Percentiles rank a stretch among this genome's conserved stretches.
phyloP scores from a whole-genome alignment of 2,888 invertebrate species.

The Scrobipalpa atriplicella region DNA sequence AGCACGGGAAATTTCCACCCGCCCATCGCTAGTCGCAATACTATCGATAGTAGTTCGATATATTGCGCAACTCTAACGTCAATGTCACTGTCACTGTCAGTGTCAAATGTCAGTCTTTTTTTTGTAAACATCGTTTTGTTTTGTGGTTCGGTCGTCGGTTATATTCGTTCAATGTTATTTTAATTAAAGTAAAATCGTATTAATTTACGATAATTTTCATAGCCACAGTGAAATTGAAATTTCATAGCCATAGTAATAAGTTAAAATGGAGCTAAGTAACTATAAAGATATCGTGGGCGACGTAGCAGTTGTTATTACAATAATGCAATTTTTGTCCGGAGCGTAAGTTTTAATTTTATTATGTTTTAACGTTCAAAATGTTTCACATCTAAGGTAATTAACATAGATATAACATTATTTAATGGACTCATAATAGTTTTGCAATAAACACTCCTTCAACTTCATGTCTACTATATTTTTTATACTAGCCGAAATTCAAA shows the following conservation, averaged over 20 bases:
- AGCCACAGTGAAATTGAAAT: neutral
- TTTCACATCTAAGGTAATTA: neutral
- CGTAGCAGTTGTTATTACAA: constrained; percentile 88
- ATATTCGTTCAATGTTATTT: too few relatives aligned
- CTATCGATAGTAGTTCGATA: too few relatives aligned
- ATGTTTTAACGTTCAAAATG: constrained; percentile 18
- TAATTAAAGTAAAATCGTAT: too few relatives aligned
- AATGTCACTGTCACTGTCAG: too few relatives aligned
- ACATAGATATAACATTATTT: neutral
- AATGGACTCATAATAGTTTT: neutral
- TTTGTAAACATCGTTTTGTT: too few relatives aligned
- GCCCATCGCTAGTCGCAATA: too few relatives aligned
- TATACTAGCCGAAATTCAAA: neutral
- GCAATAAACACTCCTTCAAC: neutral
- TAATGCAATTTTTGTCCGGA: constrained; percentile 93
- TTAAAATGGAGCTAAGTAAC: constrained; percentile 47
- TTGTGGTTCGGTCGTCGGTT: too few relatives aligned
- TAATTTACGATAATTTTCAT: too few relatives aligned
- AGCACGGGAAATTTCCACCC: too few relatives aligned
- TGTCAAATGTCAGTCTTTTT: too few relatives aligned
- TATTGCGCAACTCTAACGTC: too few relatives aligned
- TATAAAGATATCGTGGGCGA: constrained; percentile 56
- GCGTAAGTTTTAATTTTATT: constrained; percentile 85
- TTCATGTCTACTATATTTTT: neutral
- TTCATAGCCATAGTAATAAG: neutral